phyloP scores from a whole-genome alignment of 2,113 vertebrate genomes.

The Erythrocebus patas region DNA sequence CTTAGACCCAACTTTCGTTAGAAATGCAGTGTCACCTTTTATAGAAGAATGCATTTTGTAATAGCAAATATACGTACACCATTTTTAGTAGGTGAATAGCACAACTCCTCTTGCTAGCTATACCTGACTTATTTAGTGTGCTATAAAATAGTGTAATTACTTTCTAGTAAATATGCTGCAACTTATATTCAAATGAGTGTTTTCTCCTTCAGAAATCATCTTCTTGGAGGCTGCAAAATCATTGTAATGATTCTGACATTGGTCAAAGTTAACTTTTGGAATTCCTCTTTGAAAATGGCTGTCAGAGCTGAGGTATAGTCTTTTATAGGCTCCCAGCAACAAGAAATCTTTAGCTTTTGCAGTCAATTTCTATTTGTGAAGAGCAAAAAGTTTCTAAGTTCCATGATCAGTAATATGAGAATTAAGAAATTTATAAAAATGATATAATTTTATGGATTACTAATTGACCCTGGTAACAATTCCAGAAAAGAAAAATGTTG shows the following conservation, averaged over 20 bases:
- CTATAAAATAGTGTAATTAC: constrained; percentile 32
- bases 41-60: constrained; percentile 38
- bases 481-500: neutral
- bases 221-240: neutral
- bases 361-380: constrained; percentile 7
- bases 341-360: constrained; percentile 9
- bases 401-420: neutral
- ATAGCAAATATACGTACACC: neutral
- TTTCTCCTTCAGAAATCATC: constrained; percentile 31
- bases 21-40: constrained; percentile 32
- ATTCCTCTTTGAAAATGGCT: neutral
- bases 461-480: neutral
- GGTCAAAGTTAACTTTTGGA: constrained; percentile 12
- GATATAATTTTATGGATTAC: neutral
- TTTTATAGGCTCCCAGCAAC: neutral
- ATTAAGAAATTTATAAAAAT: neutral
- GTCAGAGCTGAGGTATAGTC: neutral
- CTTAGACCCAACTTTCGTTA: constrained; percentile 27
- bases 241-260: neutral
- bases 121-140: neutral
- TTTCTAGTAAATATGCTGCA: constrained; percentile 33
- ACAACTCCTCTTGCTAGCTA: neutral
- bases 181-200: neutral
- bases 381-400: neutral
- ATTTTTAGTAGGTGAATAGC: neutral